These are phyloP conservation scores for Acanthurus lineatus DNA, from an alignment of 2,797 vertebrate genomes.

Conservation along the genomic window DNA sequence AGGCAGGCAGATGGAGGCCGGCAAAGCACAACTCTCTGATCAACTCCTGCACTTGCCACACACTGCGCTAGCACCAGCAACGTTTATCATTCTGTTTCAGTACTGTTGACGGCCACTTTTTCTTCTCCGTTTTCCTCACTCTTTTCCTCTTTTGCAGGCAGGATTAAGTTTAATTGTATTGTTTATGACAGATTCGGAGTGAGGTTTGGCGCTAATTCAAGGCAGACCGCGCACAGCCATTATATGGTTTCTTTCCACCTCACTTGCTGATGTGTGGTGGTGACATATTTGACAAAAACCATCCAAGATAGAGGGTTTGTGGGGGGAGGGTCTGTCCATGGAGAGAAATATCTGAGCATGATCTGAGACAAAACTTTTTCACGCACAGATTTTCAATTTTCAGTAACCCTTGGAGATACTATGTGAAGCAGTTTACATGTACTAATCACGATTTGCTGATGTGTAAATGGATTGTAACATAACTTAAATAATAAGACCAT, in stretches of 20 bases:
- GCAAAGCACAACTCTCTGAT: conserved; percentile 52
- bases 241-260: conserved; percentile 81
- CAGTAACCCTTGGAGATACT: conserved; percentile 10
- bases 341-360: conserved; percentile 33
- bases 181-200: conserved; percentile 79
- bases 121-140: conserved; percentile 36
- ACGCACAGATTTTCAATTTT: conserved; percentile 53
- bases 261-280: conserved; percentile 75
- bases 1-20: conserved; percentile 64
- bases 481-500: too few relatives aligned
- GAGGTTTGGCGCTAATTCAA: conserved; percentile 80
- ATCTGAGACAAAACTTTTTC: conserved; percentile 48
- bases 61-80: conserved; percentile 67
- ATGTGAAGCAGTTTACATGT: too few relatives aligned
- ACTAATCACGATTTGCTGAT: too few relatives aligned
- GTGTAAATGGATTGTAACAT: too few relatives aligned
- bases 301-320: conserved; percentile 50
- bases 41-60: conserved; percentile 80
- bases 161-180: conserved; percentile 82
- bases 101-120: conserved; percentile 62
- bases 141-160: conserved; percentile 67
- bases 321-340: neutral
- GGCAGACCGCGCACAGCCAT: conserved; percentile 72
- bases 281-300: conserved; percentile 79
- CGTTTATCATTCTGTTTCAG: conserved; percentile 70